Evolutionary conservation across 1,140 invertebrate species (phyloP), one percentile per base, ranked within the genome.

Genomic region (Caerostris darwini): DNA sequence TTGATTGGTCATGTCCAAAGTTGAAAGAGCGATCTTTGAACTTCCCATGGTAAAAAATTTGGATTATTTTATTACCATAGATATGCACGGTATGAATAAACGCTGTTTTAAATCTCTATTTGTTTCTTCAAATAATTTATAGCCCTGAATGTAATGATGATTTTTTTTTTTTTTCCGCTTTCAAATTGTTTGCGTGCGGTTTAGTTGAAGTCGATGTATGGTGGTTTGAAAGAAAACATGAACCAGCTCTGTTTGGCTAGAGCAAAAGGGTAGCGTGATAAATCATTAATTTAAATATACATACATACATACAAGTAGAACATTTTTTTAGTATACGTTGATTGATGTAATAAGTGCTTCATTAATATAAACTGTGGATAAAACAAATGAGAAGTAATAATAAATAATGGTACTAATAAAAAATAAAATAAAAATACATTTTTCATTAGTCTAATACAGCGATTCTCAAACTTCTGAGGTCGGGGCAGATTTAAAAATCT

Each of bases 1-100:
- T 93, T 86, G 92, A 93, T 93, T 93, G 54, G 92, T 93, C 61
- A 71, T 93, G 92, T 83, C 56, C 71, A n/a, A 59, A 67, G 58
- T 92, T 87, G 92, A 57, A 87, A 81, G 77, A 59, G 50, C 58
- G 89, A 77, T 50, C 81, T 14, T 92, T 92, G 90, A 92, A 92
- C 90, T 92, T 83, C 5, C 34, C 14, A 57, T 34, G n/a, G 71
- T 7, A 53, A 64, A n/a, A 64, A 64, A 77, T 77, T 77, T 19
- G 2, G 71, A 3, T 50, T 50, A 77, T 77, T 77, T 77, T 77
- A 34, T 34, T 34, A 34, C 34, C 34, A 34, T 2, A 77, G 50
- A 77, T 50, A 53, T 10, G 71, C 34, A 77, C 34, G 71, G 71
- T 77, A 77, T 77, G 71, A 34, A 8, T 77, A 53, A 77, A 12